Percentiles rank a stretch among this genome's conserved stretches.
phyloP scores from a whole-genome alignment of 1,140 invertebrate genomes.

The Aphelinus atriplicis region DNA sequence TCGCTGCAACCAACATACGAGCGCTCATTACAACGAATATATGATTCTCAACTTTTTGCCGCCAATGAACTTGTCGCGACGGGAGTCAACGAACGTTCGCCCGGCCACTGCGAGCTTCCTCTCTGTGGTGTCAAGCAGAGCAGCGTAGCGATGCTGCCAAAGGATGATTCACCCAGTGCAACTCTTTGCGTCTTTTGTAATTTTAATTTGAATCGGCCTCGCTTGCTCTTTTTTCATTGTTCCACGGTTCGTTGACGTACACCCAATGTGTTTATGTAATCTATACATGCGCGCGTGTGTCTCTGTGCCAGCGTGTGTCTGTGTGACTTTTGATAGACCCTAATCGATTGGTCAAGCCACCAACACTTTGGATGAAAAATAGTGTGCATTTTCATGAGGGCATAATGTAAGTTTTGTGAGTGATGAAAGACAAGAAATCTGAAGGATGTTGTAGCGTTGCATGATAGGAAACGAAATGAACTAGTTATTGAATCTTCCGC shows the following conservation, averaged over 20 bases:
- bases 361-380: too few species aligned
- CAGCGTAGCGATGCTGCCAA: too few species aligned
- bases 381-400: too few species aligned
- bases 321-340: not conserved
- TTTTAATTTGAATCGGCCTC: conserved; percentile 9
- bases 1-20: not conserved
- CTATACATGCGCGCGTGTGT: not conserved
- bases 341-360: too few species aligned
- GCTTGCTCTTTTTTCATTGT: not conserved
- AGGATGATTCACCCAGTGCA: too few species aligned
- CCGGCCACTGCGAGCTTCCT: not conserved
- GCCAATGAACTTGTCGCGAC: conserved; percentile 23
- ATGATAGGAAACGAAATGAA: too few species aligned
- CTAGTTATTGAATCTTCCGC: too few species aligned
- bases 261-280: not conserved
- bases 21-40: not conserved
- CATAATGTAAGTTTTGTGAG: too few species aligned
- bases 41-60: not conserved
- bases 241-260: too few species aligned
- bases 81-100: conserved; percentile 28
- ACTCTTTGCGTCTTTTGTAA: not conserved
- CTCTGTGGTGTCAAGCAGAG: too few species aligned
- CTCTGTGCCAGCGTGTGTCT: not conserved
- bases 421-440: too few species aligned
- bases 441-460: too few species aligned